Evolutionary conservation across 2,888 invertebrate species (phyloP).

Genomic region (Tenthredo distinguenda): DNA sequence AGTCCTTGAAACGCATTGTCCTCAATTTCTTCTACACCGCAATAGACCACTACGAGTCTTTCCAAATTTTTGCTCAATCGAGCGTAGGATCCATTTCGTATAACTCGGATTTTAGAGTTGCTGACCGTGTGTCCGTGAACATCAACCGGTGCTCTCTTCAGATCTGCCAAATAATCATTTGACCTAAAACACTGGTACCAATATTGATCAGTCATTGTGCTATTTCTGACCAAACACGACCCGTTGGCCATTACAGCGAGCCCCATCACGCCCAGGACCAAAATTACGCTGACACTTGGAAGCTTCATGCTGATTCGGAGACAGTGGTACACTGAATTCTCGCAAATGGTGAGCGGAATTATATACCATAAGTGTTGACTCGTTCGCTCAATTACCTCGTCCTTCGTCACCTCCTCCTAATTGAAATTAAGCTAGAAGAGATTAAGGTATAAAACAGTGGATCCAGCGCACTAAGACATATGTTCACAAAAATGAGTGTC

Average conservation of each 20-base stretch:
- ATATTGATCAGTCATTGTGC: not conserved
- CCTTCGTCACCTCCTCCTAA: not conserved
- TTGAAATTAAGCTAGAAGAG: not conserved
- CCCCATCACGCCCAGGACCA: slow-evolving; percentile 12
- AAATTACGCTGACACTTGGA: not conserved
- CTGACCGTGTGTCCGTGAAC: not conserved
- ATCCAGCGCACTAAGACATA: not conserved
- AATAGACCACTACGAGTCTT: not conserved
- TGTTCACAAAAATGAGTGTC: not conserved
- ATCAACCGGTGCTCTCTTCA: slow-evolving; percentile 30
- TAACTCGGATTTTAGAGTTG: slow-evolving; percentile 2
- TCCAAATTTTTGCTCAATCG: slow-evolving; percentile 22
- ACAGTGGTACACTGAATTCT: not conserved
- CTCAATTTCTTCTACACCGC: slow-evolving; percentile 56
- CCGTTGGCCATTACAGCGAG: slow-evolving; percentile 14
- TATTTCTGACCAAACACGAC: slow-evolving; percentile 15
- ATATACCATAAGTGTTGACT: not conserved
- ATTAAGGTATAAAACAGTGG: not conserved
- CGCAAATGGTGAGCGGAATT: slow-evolving; percentile 3
- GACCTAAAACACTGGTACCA: slow-evolving; percentile 35
- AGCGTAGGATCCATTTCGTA: slow-evolving; percentile 2
- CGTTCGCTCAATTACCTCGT: not conserved
- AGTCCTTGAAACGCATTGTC: slow-evolving; percentile 57
- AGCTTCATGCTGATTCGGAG: slow-evolving; percentile 36
- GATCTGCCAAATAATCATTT: slow-evolving; percentile 9